Base-by-base conservation (phyloP, 2,113 vertebrate species). In the Leucosticte australis region DNA sequence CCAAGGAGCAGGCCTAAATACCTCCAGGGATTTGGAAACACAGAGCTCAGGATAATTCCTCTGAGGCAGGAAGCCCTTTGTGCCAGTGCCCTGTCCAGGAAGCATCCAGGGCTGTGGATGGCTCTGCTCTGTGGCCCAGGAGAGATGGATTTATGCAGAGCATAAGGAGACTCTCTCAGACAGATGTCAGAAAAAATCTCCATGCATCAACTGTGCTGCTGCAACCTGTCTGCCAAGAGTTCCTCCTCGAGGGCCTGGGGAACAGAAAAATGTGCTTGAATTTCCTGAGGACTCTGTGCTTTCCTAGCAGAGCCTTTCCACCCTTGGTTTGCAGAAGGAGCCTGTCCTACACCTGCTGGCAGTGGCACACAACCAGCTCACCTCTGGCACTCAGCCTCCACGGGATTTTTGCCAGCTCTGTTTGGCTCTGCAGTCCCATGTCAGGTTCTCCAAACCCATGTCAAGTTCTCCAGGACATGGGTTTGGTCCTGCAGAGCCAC, bases 181-280 rank as follows among this genome's bases (percentile, higher is more conserved):
- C 74, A 81, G 60, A 87, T 78, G 78, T 87, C 83, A 86, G 70
- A 73, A 92, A 65, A 83, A 60, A 88, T 89, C 76, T 94, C 85
- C 17, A 20, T 7, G 26, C 41, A 56, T 65, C 90, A 87, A 19
- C n/a, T 65, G 46, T 35, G 57, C 59, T 91, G 74, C 81, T 89
- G 64, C 28, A 85, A 80, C 42, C 59, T 83, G 81, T 19, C 31
- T 76, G 35, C 57, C 44, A 56, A 39, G 53, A 73, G 70, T 37
- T 28, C 53, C 55, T 83, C 63, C 85, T 65, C 5, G 23, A 94
- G 70, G 70, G 76, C 55, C 24, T 82, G 67, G 50, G 42, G 67
- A 87, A 42, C 60, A 84, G 57, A 8, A 57, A 24, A 30, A 15
- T 6, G 16, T 37, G 44, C 86, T 92, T 62, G 35, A 4, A 39